phyloP scores from a whole-genome alignment of 2,888 invertebrate species.

The Parnassius orleans region DNA sequence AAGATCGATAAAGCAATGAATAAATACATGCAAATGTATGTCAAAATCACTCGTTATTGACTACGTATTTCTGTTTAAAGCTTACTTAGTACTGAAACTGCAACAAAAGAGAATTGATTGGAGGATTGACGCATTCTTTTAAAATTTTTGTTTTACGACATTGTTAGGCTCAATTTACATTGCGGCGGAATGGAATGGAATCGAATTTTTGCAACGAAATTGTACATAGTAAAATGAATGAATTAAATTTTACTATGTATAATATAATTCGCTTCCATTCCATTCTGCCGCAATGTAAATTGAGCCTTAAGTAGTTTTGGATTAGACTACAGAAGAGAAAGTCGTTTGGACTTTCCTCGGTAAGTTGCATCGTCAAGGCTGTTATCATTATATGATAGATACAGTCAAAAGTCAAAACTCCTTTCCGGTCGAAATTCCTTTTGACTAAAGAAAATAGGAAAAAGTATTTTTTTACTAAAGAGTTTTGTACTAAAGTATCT shows the following conservation, averaged over 20 bases:
- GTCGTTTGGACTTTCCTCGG: conserved; percentile 31
- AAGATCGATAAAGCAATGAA: neutral
- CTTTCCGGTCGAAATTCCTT: too few species aligned
- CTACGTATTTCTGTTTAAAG: too few species aligned
- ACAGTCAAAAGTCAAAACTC: too few species aligned
- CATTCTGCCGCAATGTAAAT: too few species aligned
- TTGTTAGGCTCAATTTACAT: conserved; percentile 27
- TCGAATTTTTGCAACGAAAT: too few species aligned
- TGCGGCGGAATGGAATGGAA: too few species aligned
- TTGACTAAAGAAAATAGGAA: too few species aligned
- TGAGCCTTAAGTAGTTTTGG: conserved; percentile 47
- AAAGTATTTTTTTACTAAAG: too few species aligned
- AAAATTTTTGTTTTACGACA: conserved; percentile 24
- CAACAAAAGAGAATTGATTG: conserved; percentile 51
- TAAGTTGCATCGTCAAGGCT: conserved; percentile 4
- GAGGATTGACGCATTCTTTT: conserved; percentile 52
- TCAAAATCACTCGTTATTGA: neutral
- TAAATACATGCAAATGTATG: neutral
- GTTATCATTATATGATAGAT: neutral
- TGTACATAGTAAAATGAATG: too few species aligned
- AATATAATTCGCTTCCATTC: too few species aligned
- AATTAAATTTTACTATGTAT: too few species aligned
- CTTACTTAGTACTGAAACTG: conserved; percentile 5
- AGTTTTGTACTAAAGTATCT: too few species aligned
- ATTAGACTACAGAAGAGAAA: conserved; percentile 55